Conservation (phyloP, 2,888 invertebrate genomes). For the Trichopoda pennipes region DNA sequence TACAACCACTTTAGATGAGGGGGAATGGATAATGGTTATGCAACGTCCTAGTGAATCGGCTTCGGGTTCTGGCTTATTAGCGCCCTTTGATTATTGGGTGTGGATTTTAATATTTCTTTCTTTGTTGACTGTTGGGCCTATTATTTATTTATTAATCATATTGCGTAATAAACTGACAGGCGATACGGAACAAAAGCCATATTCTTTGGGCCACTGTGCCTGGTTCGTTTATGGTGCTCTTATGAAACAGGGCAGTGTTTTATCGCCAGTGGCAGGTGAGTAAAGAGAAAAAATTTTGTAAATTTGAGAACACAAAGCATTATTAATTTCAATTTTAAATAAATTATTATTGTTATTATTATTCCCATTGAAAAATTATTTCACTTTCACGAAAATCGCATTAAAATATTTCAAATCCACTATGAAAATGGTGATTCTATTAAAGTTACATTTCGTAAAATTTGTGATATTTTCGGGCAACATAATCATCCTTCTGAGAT, state of each 20-base stretch:
- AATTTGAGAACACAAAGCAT: no score
- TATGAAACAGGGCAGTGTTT: constrained; percentile 91
- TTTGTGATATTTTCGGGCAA: no score
- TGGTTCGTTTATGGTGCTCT: constrained; percentile 93
- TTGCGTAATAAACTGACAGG: constrained; percentile 85
- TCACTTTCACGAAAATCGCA: no score
- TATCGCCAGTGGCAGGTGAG: constrained; percentile 90
- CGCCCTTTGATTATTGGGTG: constrained; percentile 88
- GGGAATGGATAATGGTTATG: constrained; percentile 90
- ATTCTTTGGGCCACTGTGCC: constrained; percentile 86
- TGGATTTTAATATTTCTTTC: constrained; percentile 89
- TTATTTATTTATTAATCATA: constrained; percentile 87
- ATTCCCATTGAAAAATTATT: no score
- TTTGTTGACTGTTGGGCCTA: constrained; percentile 88
- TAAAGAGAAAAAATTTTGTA: background rate
- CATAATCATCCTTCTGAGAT: no score
- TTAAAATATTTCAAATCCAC: no score
- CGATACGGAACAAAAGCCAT: constrained; percentile 83
- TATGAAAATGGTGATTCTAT: no score
- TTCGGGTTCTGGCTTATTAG: constrained; percentile 89
- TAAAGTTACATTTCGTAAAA: no score
- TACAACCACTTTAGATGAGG: constrained; percentile 85
- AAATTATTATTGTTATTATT: no score
- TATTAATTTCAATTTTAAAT: no score
- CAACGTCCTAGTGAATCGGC: constrained; percentile 90